phyloP scores from a whole-genome alignment of 2,888 invertebrate species.

The Anaspis maculata region DNA sequence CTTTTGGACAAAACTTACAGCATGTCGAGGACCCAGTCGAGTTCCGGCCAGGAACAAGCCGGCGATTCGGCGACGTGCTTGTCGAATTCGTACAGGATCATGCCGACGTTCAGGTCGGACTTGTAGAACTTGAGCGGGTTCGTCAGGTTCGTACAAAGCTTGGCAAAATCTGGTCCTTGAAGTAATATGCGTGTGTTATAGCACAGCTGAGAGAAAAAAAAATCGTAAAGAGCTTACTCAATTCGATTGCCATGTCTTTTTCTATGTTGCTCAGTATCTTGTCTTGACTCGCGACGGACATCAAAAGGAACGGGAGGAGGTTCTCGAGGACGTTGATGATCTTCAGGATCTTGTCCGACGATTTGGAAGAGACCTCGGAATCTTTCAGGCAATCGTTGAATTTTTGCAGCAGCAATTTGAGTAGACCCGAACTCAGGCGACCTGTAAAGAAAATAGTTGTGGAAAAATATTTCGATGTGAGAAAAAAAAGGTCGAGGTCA shows the following conservation, averaged over 20 bases:
- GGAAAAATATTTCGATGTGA: too few relatives aligned
- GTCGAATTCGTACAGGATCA: conserved; percentile 55
- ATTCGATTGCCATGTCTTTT: conserved; percentile 33
- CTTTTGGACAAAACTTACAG: conserved; percentile 57
- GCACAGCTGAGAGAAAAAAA: conserved; percentile 1
- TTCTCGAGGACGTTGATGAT: conserved; percentile 35
- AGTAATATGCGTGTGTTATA: conserved; percentile 2
- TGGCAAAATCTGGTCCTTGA: conserved; percentile 44
- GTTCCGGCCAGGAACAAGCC: conserved; percentile 60
- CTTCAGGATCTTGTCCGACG: conserved; percentile 31
- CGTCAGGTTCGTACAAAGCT: conserved; percentile 41
- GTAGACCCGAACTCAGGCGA: conserved; percentile 48
- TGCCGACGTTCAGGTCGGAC: conserved; percentile 48
- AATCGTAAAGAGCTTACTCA: conserved; percentile 29
- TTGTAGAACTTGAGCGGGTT: conserved; percentile 59
- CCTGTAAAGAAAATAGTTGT: too few relatives aligned
- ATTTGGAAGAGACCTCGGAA: conserved; percentile 27
- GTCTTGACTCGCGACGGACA: conserved; percentile 34
- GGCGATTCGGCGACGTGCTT: conserved; percentile 49
- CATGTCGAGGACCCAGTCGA: conserved; percentile 59
- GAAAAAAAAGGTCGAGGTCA: too few relatives aligned
- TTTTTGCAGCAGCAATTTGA: conserved; percentile 38
- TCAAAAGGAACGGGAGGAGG: conserved; percentile 39
- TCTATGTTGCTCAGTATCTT: conserved; percentile 32
- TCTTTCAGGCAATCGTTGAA: conserved; percentile 34